Base-by-base conservation (phyloP, 2,113 vertebrate species). In the Melanotaenia duboulayi region DNA sequence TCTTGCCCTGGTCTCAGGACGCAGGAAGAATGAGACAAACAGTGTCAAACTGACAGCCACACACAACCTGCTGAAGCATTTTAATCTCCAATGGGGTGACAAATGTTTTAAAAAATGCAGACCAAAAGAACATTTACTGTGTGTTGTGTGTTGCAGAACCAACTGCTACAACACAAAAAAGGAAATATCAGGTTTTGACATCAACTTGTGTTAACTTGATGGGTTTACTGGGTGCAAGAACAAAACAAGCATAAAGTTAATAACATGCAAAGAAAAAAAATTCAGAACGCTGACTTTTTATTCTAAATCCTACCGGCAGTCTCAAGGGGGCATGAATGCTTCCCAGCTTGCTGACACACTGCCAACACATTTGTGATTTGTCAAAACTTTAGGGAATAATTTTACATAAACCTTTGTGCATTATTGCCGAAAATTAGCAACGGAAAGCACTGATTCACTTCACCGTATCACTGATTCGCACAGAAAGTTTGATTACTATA, bases 41-140 rank as follows among this genome's bases (percentile, higher is more conserved):
- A 52, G 4, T 13, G 12, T 69, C 74, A 80, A 62, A 70, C 28
- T 49, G 54, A 81, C 44, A 76, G 60, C 7, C 55, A 7, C 65
- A 22, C 35, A 39, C 67, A 61, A 74, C 71, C 76, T 86, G 84
- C 60, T 61, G 78, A 83, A 84, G 70, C 57, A 70, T 77, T 89
- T 87, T 57, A 73, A 44, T 82, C 51, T 1, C 24, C 35, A 0
- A 35, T 32, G n/a, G 1, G 11, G 68, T 78, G 67, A 80, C 60
- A 83, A 81, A 86, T 60, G 44, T 80, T 58, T 37, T 5, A 65
- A 81, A 24, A 69, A 54, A 44, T 20, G 24, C 12, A 35, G 63
- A 50, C 65, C 54, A 68, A 65, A 74, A 68, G 44, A 75, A 69
- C 50, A 6, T 79, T 71, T 40, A 51, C 24, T 28, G 17, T 56